Evolutionary conservation across 1,140 invertebrate genomes (phyloP), one percentile per base, ranked within the genome.

Genomic region (Brachionus calyciflorus): DNA sequence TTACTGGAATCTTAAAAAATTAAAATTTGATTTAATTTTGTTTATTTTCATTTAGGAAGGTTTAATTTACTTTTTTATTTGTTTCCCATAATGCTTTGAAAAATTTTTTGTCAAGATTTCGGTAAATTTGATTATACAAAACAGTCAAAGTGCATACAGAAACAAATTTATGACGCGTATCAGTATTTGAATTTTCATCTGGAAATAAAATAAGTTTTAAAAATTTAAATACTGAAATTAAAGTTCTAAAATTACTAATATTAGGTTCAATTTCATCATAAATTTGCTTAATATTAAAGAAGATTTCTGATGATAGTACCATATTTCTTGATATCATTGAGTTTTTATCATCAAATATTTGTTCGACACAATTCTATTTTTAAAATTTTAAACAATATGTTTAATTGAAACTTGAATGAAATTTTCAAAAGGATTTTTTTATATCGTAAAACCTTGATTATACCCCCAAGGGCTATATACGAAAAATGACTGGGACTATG

Each of bases 81-180:
- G 89, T 81, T 78, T 93, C 92, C 79, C 88, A 85, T 7, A 93
- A 79, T 76, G 86, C 84, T 85, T 89, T 91, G 55, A 91, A 88
- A 10, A 91, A 81, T 85, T 91, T 92, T 81, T 90, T 92, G 80
- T 95, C 92, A 78, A 87, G 87, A 49, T 86, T 87, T 24, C 90
- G 89, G 85, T 91, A 93, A n/a, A 93, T 85, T 80, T 90, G 88
- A 78, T 89, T 88, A 75, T 89, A 88, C 19, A 93, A 85, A 3
- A 91, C 89, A 83, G 89, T 89, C 1, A 92, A 84, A 24, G 89
- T 86, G 85, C 90, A 91, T 1, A 90, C 82, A 82, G 90, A 89
- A 19, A 92, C 88, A 85, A 90, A 90, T 79, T 88, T 88, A 77
- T 79, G 87, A 84, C 79, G 81, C 81, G 80, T 87, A 83, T 83